Evolutionary conservation across 2,797 vertebrate genomes (phyloP), one percentile per base, ranked within the genome.

Genomic region (Borostomias antarcticus): DNA sequence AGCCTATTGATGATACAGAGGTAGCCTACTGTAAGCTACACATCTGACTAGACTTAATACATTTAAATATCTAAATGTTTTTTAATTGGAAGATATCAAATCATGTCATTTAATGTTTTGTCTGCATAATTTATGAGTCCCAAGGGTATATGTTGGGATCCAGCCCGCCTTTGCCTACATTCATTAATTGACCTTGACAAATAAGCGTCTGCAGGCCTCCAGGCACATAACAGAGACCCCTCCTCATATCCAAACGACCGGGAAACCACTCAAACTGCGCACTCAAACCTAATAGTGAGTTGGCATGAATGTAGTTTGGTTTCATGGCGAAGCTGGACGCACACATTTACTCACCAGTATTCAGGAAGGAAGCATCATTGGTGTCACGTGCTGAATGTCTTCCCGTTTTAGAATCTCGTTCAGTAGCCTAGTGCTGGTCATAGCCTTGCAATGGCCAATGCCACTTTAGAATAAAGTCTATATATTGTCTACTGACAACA

Each of bases 181-280:
- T 84, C 86, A 88, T 90, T 88, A 90, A 93, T 90, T 90, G 89
- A 93, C 91, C 90, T 92, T 91, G 92, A 91, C 88, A 91, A 90
- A 92, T 89, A n/a, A n/a, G n/a, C n/a, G 89, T 84, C 86, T 86
- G 85, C 86, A 83, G 80, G 78, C 84, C 78, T 82, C 70, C 59
- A 82, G 84, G 85, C 85, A 85, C 33, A 88, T 76, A 48, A 75
- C 79, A 84, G 68, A 79, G 77, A 80, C 76, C 70, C 69, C 75
- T 76, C 70, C 67, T 70, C 58, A 74, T 70, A 57, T 23, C 15
- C 73, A 75, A 35, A 32, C 9, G 10, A 45, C 30, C 13, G 19
- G 30, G 30, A 25, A 32, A 48, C 50, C 26, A 77, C 37, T 69
- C 71, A 25, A 73, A 73, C 63, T 59, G n/a, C n/a, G n/a, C n/a